These are phyloP conservation scores for Lucifuga dentata DNA, from an alignment of 2,113 vertebrate species.

Conservation along the genomic window DNA sequence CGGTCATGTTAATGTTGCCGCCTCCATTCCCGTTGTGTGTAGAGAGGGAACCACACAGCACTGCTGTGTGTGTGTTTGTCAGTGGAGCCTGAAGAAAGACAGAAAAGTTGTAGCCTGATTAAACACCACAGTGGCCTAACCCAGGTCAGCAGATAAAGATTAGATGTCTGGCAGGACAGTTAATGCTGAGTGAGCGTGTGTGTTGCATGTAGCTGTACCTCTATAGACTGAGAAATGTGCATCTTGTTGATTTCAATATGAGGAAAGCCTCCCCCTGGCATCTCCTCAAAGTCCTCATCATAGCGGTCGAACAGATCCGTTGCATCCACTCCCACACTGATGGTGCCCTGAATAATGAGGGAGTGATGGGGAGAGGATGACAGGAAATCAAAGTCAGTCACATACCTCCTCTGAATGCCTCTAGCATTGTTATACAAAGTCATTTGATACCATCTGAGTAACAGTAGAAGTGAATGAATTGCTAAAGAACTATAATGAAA, in stretches of 20 bases:
- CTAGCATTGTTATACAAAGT: background rate
- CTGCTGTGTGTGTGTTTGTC: conserved; percentile 92
- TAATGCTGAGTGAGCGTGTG: conserved; percentile 77
- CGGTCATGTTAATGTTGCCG: conserved; percentile 91
- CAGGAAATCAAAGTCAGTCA: background rate
- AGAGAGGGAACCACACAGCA: conserved; percentile 95
- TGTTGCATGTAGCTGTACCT: conserved; percentile 83
- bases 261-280: conserved; percentile 90
- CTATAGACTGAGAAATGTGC: conserved; percentile 98
- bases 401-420: background rate
- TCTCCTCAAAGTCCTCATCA: conserved; percentile 95
- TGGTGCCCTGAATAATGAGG: conserved; percentile 87
- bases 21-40: conserved; percentile 96
- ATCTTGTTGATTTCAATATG: conserved; percentile 98
- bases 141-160: background rate
- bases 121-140: conserved; percentile 74
- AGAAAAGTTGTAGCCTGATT: background rate
- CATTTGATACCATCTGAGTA: conserved; percentile 1
- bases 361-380: background rate
- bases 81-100: conserved; percentile 88
- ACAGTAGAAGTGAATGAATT: background rate
- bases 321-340: conserved; percentile 96
- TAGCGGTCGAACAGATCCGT: conserved; percentile 97
- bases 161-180: conserved; percentile 78
- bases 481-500: conserved; percentile 1